Evolutionary conservation across 2,797 vertebrate species (phyloP), one percentile per base, ranked within the genome.

Genomic region (Melanotaenia parkinsoni): DNA sequence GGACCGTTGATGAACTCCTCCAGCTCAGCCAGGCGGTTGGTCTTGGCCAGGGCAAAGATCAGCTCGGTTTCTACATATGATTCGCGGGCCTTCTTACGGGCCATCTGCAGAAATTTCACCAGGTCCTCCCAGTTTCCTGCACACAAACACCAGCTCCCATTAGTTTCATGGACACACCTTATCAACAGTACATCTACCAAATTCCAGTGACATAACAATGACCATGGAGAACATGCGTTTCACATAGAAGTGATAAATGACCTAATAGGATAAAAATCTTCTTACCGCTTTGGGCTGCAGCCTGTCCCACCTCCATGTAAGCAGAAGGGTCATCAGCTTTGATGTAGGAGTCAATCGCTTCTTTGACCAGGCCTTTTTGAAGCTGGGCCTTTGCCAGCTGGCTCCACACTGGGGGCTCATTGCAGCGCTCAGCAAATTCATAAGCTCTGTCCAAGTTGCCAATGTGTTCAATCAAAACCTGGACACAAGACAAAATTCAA

Each of bases 1-100:
- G 98, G 98, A 40, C 98, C 98, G 24, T 99, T 99, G 89, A 99
- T 98, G 75, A 99, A 99, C 91, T 99, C 98, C 71, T 99, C 98
- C 60, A 99, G 94, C 89, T 98, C 97, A 24, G 97, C 97, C 22
- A 98, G 92, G 72, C 95, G 95, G 85, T 96, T 96, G 13, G 97
- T 99, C 94, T 99, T 98, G 58, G 97, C 97, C 91, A 99, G 85
- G 45, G 97, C 97, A 83, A 99, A 99, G 85, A 98, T 97, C 68
- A 99, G 92, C 88, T 99, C 97, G 0, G 96, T 99, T 85, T 98
- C 97, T 40, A 97, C 95, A 0, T 97, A 97, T 0, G 97, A 98
- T 81, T 98, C 97, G 0, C 93, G 94, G 68, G 96, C 94, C 86
- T 97, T 99, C 88, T 97, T 98, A 68, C 96, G 95, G 63, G 98